phyloP scores from a whole-genome alignment of 30 jellyfish, hydroid and myxozoan species.

The Mastigias papua region DNA sequence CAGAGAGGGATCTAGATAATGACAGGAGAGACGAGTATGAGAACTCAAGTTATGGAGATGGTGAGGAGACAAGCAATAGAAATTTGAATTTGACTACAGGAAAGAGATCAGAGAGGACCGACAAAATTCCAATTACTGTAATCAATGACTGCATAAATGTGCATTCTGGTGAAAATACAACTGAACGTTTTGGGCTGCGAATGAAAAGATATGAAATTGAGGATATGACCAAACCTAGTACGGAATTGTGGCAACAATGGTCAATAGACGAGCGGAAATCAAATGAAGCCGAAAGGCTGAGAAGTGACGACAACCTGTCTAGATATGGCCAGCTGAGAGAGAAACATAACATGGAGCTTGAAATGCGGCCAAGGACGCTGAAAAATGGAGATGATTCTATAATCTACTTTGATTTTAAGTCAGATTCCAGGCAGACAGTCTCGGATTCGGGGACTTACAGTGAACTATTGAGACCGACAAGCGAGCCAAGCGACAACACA shows the following conservation, averaged over 20 bases:
- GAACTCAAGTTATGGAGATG: no score
- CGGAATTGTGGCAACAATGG: neutral
- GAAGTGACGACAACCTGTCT: slow-evolving; percentile 1
- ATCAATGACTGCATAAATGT: neutral
- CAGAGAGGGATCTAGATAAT: neutral
- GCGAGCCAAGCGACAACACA: neutral
- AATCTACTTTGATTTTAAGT: neutral
- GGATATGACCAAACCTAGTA: neutral
- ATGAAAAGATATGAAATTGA: neutral
- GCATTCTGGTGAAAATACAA: neutral
- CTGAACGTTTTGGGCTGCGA: neutral
- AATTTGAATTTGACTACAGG: neutral
- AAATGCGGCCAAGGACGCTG: neutral
- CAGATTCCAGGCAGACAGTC: neutral
- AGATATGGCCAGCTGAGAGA: neutral
- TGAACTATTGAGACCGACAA: neutral
- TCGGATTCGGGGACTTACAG: neutral
- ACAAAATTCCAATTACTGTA: neutral
- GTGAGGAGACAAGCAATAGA: neutral
- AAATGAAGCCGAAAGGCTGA: neutral
- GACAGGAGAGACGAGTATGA: no score
- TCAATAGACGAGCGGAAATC: neutral
- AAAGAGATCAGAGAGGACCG: neutral
- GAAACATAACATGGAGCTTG: neutral
- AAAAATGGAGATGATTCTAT: neutral